Evolutionary conservation across 1,140 invertebrate genomes (phyloP).

Genomic region (Anoplophora glabripennis): DNA sequence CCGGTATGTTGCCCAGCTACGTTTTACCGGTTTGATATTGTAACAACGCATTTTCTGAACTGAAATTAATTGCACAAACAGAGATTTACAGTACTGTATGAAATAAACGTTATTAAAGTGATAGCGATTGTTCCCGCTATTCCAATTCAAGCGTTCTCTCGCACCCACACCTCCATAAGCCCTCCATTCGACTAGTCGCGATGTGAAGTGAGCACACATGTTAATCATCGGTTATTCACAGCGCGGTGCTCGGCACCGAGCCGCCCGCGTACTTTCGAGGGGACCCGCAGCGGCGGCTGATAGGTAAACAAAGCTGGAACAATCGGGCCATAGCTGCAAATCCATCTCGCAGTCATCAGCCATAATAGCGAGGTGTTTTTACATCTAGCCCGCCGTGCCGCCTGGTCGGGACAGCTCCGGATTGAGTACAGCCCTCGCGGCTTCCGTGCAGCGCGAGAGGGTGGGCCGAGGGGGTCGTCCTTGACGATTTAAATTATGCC

Average conservation of each 20-base stretch:
- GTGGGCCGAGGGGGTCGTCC: no score
- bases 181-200: no score
- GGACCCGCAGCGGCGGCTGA: slow-evolving; percentile 16
- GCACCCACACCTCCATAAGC: no score
- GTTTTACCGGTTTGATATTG: no score
- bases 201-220: slow-evolving; percentile 4
- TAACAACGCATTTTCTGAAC: no score
- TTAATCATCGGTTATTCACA: slow-evolving; percentile 1
- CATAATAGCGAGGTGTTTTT: slow-evolving; percentile 37
- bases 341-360: slow-evolving; percentile 26
- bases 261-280: background rate
- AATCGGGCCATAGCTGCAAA: slow-evolving; percentile 28
- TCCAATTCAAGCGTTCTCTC: no score
- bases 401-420: slow-evolving; percentile 29
- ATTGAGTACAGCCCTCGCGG: slow-evolving; percentile 26
- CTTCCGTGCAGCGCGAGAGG: background rate
- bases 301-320: slow-evolving; percentile 34
- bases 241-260: background rate
- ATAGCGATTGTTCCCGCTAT: no score
- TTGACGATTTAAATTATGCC: no score
- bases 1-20: no score
- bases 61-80: no score
- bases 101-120: no score
- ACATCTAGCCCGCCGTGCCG: slow-evolving; percentile 11
- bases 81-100: no score